Evolutionary conservation across 2,888 invertebrate genomes (phyloP).

Genomic region (Norana najaformis): DNA sequence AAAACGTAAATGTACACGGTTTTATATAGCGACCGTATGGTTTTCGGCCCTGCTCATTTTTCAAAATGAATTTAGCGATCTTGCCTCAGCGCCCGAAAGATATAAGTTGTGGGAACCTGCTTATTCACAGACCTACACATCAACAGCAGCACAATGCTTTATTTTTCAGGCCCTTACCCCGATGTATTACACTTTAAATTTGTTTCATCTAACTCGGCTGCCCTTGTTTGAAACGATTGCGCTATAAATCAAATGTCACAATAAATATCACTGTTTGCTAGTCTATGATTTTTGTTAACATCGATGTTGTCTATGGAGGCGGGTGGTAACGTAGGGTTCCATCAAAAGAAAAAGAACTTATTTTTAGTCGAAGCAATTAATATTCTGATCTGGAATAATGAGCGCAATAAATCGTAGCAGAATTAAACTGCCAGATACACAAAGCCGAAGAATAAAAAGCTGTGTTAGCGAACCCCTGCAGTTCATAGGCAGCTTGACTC

Average conservation of each 20-base stretch:
- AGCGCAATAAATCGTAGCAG: background rate
- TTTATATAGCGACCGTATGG: too few relatives aligned
- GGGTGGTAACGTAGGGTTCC: conserved; percentile 2
- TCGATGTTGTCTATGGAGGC: conserved; percentile 6
- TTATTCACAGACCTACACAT: too few relatives aligned
- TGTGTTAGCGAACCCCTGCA: background rate
- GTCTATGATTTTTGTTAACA: background rate
- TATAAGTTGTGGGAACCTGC: too few relatives aligned
- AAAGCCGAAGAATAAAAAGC: background rate
- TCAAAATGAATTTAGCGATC: too few relatives aligned
- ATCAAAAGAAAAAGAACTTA: background rate
- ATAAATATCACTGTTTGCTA: background rate
- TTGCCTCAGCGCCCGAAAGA: too few relatives aligned
- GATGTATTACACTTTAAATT: too few relatives aligned
- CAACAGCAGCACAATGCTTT: too few relatives aligned
- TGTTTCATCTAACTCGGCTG: too few relatives aligned
- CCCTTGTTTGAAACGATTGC: too few relatives aligned
- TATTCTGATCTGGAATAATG: background rate
- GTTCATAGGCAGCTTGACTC: background rate
- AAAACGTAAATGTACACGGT: too few relatives aligned
- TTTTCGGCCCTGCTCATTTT: too few relatives aligned
- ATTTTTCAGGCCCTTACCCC: too few relatives aligned
- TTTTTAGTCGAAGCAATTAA: background rate
- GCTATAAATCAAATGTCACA: background rate
- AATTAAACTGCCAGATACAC: background rate